Percentiles rank a stretch among this genome's conserved stretches.
These are phyloP conservation scores for Tetrapedia diversipes DNA, from an alignment of 2,888 invertebrate genomes.

Conservation along the genomic window DNA sequence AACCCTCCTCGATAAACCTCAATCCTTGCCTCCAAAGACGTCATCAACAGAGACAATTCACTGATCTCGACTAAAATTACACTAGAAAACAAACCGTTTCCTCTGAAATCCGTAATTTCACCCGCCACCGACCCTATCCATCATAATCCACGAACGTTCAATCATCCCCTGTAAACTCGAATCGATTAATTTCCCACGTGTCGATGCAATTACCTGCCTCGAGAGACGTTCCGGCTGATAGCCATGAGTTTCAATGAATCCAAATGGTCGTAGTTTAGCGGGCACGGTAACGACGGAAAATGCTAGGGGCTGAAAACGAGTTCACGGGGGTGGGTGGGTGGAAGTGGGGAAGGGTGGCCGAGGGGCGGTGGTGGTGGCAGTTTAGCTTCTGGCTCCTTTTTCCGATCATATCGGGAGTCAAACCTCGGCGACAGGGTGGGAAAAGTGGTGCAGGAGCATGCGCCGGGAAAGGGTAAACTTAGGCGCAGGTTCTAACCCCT, in stretches of 20 bases:
- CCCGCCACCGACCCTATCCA: too few species aligned
- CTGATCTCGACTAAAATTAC: too few species aligned
- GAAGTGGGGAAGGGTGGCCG: too few species aligned
- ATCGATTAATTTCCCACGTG: neutral
- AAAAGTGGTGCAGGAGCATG: constrained; percentile 77
- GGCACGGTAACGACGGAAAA: constrained; percentile 33
- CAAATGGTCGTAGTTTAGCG: constrained; percentile 38
- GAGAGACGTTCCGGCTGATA: constrained; percentile 11
- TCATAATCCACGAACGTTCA: neutral
- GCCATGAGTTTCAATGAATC: constrained; percentile 35
- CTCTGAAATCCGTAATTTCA: too few species aligned
- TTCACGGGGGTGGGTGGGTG: constrained; percentile 20
- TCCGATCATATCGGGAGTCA: constrained; percentile 75
- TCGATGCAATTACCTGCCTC: neutral
- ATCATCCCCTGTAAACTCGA: neutral
- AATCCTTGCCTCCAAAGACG: too few species aligned
- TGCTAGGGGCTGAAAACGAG: constrained; percentile 40
- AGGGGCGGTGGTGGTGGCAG: constrained; percentile 43
- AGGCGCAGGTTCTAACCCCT: constrained; percentile 80
- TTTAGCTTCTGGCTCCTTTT: constrained; percentile 67
- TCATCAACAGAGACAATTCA: too few species aligned
- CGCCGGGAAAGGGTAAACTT: constrained; percentile 77
- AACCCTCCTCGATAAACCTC: too few species aligned
- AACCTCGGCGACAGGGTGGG: constrained; percentile 72
- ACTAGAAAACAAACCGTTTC: too few species aligned